A percentile compares a stretch with the other conserved stretches of the same genome.
These are phyloP conservation scores for Drosophila teissieri DNA, from an alignment of 1,140 invertebrate species.

Conservation along the genomic window DNA sequence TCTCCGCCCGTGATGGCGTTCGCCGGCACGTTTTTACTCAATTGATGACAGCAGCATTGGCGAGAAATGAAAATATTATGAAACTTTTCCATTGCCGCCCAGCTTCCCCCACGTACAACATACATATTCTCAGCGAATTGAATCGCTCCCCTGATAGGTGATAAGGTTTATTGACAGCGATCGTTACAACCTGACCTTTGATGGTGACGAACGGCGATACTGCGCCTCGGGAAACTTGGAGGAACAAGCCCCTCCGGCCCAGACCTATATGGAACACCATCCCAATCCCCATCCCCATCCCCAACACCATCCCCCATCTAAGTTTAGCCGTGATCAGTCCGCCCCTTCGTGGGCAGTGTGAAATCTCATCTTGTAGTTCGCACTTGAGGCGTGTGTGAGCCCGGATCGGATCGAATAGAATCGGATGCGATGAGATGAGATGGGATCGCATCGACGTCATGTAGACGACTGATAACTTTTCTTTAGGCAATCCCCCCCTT, in stretches of 20 bases:
- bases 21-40: conserved; percentile 7
- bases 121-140: conserved; percentile 1
- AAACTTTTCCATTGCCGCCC: conserved; percentile 65
- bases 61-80: conserved; percentile 50
- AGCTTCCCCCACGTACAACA: conserved; percentile 10
- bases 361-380: conserved; percentile 42
- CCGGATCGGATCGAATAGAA: conserved; percentile 30
- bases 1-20: conserved; percentile 12
- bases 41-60: conserved; percentile 25
- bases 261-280: conserved; percentile 3
- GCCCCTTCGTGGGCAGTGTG: conserved; percentile 52
- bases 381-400: conserved; percentile 33
- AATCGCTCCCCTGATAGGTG: conserved; percentile 35
- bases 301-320: neutral
- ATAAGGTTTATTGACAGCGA: conserved; percentile 78
- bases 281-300: neutral
- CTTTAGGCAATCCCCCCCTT: conserved; percentile 78
- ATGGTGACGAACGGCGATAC: conserved; percentile 38
- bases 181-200: conserved; percentile 62
- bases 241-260: conserved; percentile 59
- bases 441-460: conserved; percentile 59
- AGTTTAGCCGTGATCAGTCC: conserved; percentile 42
- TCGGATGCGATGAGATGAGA: too few species aligned
- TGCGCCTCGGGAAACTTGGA: conserved; percentile 54
- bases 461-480: conserved; percentile 72